Percentiles rank a stretch among this genome's conserved stretches.
phyloP scores from a whole-genome alignment of 1,140 invertebrate genomes.

The Drosophila littoralis region DNA sequence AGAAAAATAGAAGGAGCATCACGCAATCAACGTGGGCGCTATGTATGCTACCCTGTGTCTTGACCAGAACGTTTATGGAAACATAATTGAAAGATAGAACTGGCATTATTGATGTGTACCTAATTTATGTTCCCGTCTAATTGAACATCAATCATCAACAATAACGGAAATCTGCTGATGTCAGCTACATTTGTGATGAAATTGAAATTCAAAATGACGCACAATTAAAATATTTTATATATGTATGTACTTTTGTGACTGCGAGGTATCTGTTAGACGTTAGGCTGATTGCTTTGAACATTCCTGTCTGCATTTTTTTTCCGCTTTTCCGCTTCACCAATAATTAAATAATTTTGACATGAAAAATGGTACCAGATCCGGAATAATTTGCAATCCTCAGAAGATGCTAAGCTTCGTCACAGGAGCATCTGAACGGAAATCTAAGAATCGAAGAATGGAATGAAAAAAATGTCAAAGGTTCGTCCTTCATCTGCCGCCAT shows the following conservation, averaged over 20 bases:
- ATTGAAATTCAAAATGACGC: too few species aligned
- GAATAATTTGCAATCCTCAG: slow-evolving; percentile 27
- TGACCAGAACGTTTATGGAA: background rate
- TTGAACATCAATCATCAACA: too few species aligned
- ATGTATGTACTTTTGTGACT: too few species aligned
- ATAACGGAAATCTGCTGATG: too few species aligned
- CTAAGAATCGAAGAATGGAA: too few species aligned
- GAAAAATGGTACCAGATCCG: slow-evolving; percentile 55
- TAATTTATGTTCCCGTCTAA: too few species aligned
- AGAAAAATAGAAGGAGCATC: background rate
- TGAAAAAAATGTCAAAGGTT: background rate
- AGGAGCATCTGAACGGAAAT: slow-evolving; percentile 5
- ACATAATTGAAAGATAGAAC: background rate
- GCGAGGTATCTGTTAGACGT: slow-evolving; percentile 14
- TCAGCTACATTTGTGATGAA: too few species aligned
- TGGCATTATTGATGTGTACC: too few species aligned
- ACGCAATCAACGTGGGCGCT: background rate
- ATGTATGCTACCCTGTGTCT: background rate
- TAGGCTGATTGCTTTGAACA: background rate
- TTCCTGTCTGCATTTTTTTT: slow-evolving; percentile 34
- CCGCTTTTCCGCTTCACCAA: slow-evolving; percentile 49
- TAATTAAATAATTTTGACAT: slow-evolving; percentile 75
- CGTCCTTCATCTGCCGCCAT: slow-evolving; percentile 21
- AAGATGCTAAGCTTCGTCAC: slow-evolving; percentile 7
- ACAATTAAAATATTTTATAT: too few species aligned